Evolutionary conservation across 2,797 vertebrate species (phyloP).

Genomic region (Passerculus sandwichensis): DNA sequence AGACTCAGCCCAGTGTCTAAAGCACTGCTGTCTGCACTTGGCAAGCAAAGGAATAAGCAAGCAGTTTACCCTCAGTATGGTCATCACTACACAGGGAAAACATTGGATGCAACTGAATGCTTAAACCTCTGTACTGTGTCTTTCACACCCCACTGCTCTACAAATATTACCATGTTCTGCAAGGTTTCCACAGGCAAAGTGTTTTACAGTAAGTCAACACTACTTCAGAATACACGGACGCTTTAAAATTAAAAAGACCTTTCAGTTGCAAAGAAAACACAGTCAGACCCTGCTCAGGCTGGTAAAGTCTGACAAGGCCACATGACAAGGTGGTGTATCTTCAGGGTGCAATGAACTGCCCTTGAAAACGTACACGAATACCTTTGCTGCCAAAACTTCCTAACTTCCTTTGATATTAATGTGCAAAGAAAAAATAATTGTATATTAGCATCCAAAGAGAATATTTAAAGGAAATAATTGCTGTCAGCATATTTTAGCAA

Average conservation of each 20-base stretch:
- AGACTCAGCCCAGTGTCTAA: neutral
- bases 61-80: neutral
- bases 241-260: neutral
- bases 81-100: neutral
- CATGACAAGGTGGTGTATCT: neutral
- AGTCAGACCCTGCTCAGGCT: slow-evolving; percentile 5
- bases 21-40: neutral
- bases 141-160: neutral
- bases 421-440: slow-evolving; percentile 27
- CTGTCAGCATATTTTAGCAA: neutral
- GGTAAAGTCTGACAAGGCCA: slow-evolving; percentile 17
- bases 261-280: neutral
- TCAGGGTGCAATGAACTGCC: slow-evolving; percentile 22
- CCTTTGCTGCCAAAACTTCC: slow-evolving; percentile 20
- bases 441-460: slow-evolving; percentile 16
- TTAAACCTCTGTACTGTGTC: neutral
- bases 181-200: neutral
- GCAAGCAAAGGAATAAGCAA: neutral
- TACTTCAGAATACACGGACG: neutral
- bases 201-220: neutral
- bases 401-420: slow-evolving; percentile 44
- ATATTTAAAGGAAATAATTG: slow-evolving; percentile 19
- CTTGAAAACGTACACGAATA: neutral
- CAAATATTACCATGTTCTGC: neutral
- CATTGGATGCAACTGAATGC: neutral